A percentile compares a stretch with the other conserved stretches of the same genome.
phyloP scores from a whole-genome alignment of 1,140 invertebrate species.

The Lasaia peninsularis region DNA sequence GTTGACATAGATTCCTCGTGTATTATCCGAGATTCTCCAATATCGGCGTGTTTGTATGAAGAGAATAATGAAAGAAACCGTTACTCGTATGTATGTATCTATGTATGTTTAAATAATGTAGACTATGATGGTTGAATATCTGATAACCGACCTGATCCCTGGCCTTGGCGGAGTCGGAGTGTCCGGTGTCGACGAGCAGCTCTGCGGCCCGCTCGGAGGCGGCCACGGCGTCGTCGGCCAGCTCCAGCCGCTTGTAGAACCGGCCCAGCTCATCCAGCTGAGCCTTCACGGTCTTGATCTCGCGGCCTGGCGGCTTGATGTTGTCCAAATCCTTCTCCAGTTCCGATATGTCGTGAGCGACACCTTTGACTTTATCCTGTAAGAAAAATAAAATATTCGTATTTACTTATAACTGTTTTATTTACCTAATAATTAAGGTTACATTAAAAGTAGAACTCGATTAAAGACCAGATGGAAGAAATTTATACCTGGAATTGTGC shows the following conservation, averaged over 20 bases:
- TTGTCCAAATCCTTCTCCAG: constrained; percentile 91
- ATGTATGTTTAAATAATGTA: background rate
- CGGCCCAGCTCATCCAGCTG: constrained; percentile 89
- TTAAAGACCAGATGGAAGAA: no score
- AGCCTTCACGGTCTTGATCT: constrained; percentile 89
- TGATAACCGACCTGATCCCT: constrained; percentile 79
- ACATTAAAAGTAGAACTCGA: no score
- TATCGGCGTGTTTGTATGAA: no score
- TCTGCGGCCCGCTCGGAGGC: constrained; percentile 86
- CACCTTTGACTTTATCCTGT: constrained; percentile 87
- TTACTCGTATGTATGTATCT: no score
- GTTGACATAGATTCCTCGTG: no score
- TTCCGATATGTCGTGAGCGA: constrained; percentile 85
- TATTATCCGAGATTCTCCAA: no score
- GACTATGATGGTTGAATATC: background rate
- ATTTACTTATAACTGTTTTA: no score
- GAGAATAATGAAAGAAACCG: no score
- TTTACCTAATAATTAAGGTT: no score
- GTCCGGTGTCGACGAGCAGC: constrained; percentile 88
- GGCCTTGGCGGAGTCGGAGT: constrained; percentile 88
- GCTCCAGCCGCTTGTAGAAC: constrained; percentile 83
- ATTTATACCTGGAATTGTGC: constrained; percentile 84
- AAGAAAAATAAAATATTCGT: constrained; percentile 21
- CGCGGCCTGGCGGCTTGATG: constrained; percentile 91
- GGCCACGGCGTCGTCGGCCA: constrained; percentile 82